Evolutionary conservation across 2,113 vertebrate genomes (phyloP), one percentile per base, ranked within the genome.

Genomic region (Lampris megalopsis): DNA sequence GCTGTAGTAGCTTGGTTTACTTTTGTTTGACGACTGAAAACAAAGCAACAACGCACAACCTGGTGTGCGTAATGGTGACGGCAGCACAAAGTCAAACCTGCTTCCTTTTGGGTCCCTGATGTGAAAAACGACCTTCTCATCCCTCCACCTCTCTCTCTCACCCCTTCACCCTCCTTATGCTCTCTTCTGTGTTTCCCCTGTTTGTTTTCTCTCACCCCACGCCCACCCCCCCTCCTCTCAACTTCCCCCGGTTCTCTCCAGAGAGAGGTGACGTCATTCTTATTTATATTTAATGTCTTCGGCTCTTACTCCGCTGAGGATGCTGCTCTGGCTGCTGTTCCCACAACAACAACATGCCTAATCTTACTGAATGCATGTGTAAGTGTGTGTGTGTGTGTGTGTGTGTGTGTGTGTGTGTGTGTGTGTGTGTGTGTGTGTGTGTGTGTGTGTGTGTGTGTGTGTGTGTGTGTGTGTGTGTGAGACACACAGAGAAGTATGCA

Each of bases 281-380:
- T 91, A 91, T 92, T 90, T 93, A 84, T 91, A 89, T 81, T 87
- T 84, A 63, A 85, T 89, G 84, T 89, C 74, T 78, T 71, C 73
- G 45, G 73, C 67, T 70, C 42, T 75, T 61, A 48, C 63, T 82
- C 76, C 71, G 72, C 77, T 56, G 42, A 52, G 72, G 69, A 83
- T 61, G 41, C 74, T 2, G 57, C 82, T 73, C 74, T 3, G 56
- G 63, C 67, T 73, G 57, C 64, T 24, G 24, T 24, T 24, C 24
- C 41, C 8, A 50, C 50, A 60, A 64, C 6, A 8, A 49, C 63
- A 50, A 43, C 2, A 1, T 52, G 57, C 63, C 66, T 37, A 61
- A 62, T 78, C 58, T 10, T 63, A 7, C 38, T 45, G n/a, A 48
- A 79, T 24, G n/a, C 47, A 72, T 24, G 63, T 8, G 37, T 24